These are phyloP conservation scores for Gymnothorax javanicus DNA, from an alignment of 2,797 vertebrate genomes.

Conservation along the genomic window DNA sequence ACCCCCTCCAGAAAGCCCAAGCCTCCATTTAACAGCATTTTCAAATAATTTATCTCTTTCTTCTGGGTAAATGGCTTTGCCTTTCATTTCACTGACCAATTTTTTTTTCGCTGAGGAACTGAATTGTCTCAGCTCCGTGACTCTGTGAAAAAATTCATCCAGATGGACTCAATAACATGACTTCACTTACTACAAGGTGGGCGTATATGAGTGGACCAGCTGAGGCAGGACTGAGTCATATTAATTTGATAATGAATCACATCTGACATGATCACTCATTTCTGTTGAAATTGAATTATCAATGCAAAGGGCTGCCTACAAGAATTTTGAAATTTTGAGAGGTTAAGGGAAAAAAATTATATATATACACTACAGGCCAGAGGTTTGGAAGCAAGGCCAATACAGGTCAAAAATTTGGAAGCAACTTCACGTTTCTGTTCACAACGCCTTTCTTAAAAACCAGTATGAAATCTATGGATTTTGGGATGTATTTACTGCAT, in stretches of 20 bases:
- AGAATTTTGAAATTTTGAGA: neutral
- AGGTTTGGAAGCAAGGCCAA: too few relatives aligned
- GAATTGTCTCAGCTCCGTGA: constrained; percentile 8
- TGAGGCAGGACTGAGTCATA: constrained; percentile 8
- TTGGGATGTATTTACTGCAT: too few relatives aligned
- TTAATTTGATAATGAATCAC: constrained; percentile 20
- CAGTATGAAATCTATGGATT: too few relatives aligned
- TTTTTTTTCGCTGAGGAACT: constrained; percentile 17
- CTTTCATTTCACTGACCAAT: constrained; percentile 6
- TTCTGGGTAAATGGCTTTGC: neutral
- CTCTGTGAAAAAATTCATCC: neutral
- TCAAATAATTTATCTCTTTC: neutral
- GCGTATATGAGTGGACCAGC: neutral
- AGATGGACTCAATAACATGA: neutral
- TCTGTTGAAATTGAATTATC: neutral
- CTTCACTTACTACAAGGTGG: neutral
- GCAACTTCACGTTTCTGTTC: too few relatives aligned
- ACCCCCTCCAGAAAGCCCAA: neutral
- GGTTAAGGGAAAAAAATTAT: too few relatives aligned
- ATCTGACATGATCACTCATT: neutral
- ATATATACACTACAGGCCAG: too few relatives aligned
- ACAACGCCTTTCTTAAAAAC: too few relatives aligned
- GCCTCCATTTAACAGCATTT: neutral
- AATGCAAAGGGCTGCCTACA: neutral
- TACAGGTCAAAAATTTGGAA: too few relatives aligned